phyloP scores from a whole-genome alignment of 2,797 vertebrate species.

The Oryzias dopingdopingensis region DNA sequence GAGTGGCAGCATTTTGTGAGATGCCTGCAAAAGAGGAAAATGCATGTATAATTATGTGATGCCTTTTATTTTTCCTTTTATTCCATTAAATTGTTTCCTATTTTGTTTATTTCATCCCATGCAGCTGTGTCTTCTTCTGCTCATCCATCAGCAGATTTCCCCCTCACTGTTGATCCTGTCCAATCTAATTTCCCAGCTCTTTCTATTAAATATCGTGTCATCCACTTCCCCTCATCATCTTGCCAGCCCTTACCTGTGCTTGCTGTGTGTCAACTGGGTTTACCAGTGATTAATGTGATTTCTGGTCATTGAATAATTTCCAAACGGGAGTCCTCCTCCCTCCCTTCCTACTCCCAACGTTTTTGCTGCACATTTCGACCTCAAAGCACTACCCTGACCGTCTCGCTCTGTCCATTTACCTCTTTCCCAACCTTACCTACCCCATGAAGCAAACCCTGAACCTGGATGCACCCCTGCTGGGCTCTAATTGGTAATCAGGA shows the following conservation, averaged over 20 bases:
- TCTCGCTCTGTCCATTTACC: neutral
- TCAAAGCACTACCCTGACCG: neutral
- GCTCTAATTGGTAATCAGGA: conserved; percentile 70
- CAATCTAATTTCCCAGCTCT: conserved; percentile 48
- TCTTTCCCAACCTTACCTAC: conserved; percentile 14
- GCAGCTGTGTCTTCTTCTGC: conserved; percentile 27
- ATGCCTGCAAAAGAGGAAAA: conserved; percentile 7
- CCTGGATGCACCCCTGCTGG: conserved; percentile 39
- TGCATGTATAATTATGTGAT: conserved; percentile 26
- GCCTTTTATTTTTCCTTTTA: conserved; percentile 19
- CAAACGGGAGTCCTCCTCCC: neutral
- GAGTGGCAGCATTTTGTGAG: conserved; percentile 2
- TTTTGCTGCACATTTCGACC: conserved; percentile 10
- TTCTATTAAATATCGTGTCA: conserved; percentile 50
- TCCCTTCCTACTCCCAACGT: neutral
- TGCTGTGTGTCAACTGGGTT: conserved; percentile 17
- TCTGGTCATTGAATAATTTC: conserved; percentile 23
- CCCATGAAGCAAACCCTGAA: conserved; percentile 25
- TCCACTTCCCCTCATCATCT: conserved; percentile 31
- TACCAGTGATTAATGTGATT: conserved; percentile 24
- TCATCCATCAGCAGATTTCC: conserved; percentile 46
- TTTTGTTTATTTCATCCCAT: conserved; percentile 42
- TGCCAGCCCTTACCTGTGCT: conserved; percentile 21
- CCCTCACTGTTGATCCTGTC: conserved; percentile 29
- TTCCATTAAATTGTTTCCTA: conserved; percentile 26